Conservation (phyloP, 2,888 invertebrate genomes). For the Dryomyza anilis region DNA sequence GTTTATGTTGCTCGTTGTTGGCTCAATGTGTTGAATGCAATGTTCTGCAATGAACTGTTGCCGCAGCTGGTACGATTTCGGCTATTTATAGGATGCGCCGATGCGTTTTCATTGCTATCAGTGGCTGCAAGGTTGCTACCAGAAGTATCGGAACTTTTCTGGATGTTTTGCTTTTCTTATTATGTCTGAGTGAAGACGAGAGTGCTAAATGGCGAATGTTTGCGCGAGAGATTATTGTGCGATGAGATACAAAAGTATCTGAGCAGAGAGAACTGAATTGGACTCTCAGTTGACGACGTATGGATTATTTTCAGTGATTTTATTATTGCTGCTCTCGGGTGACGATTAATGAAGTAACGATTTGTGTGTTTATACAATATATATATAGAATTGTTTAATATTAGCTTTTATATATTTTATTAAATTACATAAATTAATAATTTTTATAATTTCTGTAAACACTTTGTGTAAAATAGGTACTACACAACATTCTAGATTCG, state of each 20-base stretch:
- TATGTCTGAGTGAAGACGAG: neutral
- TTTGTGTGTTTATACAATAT: no score
- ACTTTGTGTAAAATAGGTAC: no score
- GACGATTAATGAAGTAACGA: no score
- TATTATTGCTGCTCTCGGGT: no score
- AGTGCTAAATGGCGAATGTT: neutral
- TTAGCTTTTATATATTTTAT: no score
- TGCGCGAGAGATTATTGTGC: neutral
- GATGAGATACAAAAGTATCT: neutral
- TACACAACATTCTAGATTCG: no score
- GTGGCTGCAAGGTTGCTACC: neutral
- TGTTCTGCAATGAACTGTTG: conserved; percentile 30
- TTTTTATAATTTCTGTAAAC: no score
- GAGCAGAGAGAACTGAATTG: neutral
- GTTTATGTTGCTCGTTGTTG: neutral
- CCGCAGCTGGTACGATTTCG: neutral
- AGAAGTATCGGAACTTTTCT: conserved; percentile 9
- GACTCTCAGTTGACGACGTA: no score
- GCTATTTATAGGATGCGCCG: conserved; percentile 30
- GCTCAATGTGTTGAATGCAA: neutral
- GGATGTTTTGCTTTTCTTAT: neutral
- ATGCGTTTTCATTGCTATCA: neutral
- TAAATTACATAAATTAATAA: no score
- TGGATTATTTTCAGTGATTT: no score
- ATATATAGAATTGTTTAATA: no score